Percentiles rank a stretch among this genome's conserved stretches.
Evolutionary conservation across 2,113 vertebrate genomes (phyloP).

Genomic region (Labeo rohita): DNA sequence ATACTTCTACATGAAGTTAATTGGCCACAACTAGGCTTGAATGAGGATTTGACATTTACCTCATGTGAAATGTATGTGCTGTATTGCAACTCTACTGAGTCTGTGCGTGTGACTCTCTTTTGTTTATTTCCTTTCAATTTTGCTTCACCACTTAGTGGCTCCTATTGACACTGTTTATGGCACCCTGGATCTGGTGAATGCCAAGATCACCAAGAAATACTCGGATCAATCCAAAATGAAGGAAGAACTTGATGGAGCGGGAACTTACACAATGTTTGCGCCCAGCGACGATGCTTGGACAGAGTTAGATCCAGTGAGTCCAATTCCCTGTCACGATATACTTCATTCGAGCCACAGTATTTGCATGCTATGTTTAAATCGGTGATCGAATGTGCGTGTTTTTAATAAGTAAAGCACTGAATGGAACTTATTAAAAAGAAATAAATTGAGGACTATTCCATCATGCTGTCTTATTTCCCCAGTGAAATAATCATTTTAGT

Average conservation of each 20-base stretch:
- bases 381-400: neutral
- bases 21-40: neutral
- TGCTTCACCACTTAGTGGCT: slow-evolving; percentile 76
- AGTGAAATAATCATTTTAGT: neutral
- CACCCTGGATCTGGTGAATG: slow-evolving; percentile 87
- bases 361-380: neutral
- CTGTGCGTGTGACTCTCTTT: neutral
- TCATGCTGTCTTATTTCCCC: neutral
- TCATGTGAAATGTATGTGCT: neutral
- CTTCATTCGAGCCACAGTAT: neutral
- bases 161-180: slow-evolving; percentile 95
- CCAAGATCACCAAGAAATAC: slow-evolving; percentile 83
- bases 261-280: slow-evolving; percentile 91
- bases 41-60: neutral
- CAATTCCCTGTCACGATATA: neutral
- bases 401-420: neutral
- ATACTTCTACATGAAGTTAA: neutral
- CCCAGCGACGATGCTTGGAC: slow-evolving; percentile 95
- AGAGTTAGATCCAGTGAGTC: slow-evolving; percentile 82
- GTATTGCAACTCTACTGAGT: neutral
- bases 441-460: neutral
- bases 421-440: neutral
- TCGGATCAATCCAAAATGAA: slow-evolving; percentile 83
- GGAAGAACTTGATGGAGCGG: slow-evolving; percentile 86
- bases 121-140: neutral